Conservation (phyloP, 2,888 invertebrate genomes). For the Corbicula japonica region DNA sequence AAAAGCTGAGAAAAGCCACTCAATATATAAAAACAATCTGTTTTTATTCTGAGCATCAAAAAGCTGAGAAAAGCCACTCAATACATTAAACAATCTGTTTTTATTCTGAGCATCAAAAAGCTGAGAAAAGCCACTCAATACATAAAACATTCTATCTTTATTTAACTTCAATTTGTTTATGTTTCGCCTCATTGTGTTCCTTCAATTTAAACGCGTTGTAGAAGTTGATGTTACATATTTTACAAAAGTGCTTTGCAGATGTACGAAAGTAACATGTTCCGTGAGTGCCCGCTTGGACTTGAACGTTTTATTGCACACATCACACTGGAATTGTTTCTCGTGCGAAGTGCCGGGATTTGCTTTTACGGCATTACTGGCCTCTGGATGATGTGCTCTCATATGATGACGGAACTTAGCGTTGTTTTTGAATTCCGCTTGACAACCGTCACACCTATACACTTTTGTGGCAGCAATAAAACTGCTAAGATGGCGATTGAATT, state of each 20-base stretch:
- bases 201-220: neutral
- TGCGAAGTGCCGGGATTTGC: too few relatives aligned
- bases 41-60: too few relatives aligned
- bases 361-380: neutral
- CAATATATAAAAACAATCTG: too few relatives aligned
- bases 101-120: too few relatives aligned
- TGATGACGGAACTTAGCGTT: neutral
- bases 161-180: too few relatives aligned
- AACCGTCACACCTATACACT: neutral
- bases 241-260: conserved; percentile 17
- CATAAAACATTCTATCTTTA: too few relatives aligned
- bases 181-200: neutral
- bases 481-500: neutral
- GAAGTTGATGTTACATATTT: neutral
- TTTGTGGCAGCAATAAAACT: neutral
- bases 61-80: too few relatives aligned
- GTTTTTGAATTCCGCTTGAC: neutral
- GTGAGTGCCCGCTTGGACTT: conserved; percentile 4
- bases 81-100: too few relatives aligned
- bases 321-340: conserved; percentile 14
- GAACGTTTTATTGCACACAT: conserved; percentile 17
- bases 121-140: too few relatives aligned
- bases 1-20: too few relatives aligned
- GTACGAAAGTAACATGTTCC: conserved; percentile 17
- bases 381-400: neutral